Base-by-base conservation (phyloP, 2,888 invertebrate genomes). In the Leistus spinibarbis region DNA sequence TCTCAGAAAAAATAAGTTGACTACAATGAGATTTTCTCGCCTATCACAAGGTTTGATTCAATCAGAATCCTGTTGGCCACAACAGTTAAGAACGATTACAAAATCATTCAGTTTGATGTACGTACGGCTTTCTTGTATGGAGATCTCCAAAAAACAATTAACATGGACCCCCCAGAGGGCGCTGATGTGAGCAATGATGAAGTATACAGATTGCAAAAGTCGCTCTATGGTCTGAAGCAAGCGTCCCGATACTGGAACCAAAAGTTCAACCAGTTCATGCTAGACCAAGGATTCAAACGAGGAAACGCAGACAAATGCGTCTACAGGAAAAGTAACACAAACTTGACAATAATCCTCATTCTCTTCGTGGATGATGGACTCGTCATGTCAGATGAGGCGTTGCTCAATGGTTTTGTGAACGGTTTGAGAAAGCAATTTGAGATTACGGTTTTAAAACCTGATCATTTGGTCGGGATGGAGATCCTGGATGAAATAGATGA, bases 231-330 rank as follows among this genome's bases (percentile, higher is more conserved):
- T 10, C 40, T 79, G 16, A 78, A 77, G 27, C 78, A 78, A 64
- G 24, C 77, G 53, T 76, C 77, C 22, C 72, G 76, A 53, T 79
- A 77, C 71, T 79, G 79, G 76, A 79, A 79, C 54, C 9, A 20
- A 0, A 79, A 74, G 24, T 76, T 77, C 20, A 71, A 54, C 53
- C 54, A 64, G 9, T 78, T 77, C 22, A 57, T 69, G 69, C 2
- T 60, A 0, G n/a, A 24, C 7, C 4, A 27, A 27, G 27, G 27
- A 27, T 27, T 27, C 27, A 4, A 9, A 4, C 27, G 27, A 0
- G 27, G 27, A 9, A 27, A 69, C 56, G n/a, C n/a, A n/a, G n/a
- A n/a, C n/a, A n/a, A n/a, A n/a, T n/a, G 69, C 19, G 69, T 69
- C 1, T 69, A 60, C n/a, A 19, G 57, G 23, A 56, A 56, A 9